Evolutionary conservation across 2,113 vertebrate species (phyloP).

Genomic region (Dolichotis patagonum): DNA sequence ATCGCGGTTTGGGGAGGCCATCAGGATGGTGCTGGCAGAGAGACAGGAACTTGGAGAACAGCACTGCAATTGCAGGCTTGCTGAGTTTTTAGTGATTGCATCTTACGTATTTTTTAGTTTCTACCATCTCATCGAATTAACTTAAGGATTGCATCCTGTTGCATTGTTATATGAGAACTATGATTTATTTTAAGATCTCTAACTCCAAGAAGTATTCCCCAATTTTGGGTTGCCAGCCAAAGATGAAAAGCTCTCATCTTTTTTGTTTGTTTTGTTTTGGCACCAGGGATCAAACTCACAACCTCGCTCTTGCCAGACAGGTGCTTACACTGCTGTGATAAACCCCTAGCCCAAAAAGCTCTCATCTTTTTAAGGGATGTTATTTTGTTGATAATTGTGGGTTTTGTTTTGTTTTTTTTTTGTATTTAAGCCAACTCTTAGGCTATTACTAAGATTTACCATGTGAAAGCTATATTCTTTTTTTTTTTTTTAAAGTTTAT

Average conservation of each 20-base stretch:
- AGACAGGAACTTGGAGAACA: no score
- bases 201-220: background rate
- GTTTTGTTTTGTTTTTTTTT: constrained; percentile 45
- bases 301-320: no score
- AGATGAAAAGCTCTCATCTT: background rate
- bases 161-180: background rate
- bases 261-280: no score
- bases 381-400: constrained; percentile 48
- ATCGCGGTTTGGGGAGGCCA: no score
- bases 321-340: no score
- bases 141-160: background rate
- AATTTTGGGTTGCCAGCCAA: background rate
- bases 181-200: background rate
- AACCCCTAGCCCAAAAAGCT: no score
- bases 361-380: background rate
- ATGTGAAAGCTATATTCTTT: background rate
- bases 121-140: background rate
- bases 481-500: no score
- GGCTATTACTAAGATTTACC: background rate
- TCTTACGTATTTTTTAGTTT: constrained; percentile 10
- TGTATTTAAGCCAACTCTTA: constrained; percentile 11
- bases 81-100: background rate
- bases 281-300: no score
- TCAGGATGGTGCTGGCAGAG: no score
- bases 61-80: no score